Percentiles rank a stretch among this genome's conserved stretches.
phyloP scores from a whole-genome alignment of 2,888 invertebrate genomes.

The Adineta ricciae region DNA sequence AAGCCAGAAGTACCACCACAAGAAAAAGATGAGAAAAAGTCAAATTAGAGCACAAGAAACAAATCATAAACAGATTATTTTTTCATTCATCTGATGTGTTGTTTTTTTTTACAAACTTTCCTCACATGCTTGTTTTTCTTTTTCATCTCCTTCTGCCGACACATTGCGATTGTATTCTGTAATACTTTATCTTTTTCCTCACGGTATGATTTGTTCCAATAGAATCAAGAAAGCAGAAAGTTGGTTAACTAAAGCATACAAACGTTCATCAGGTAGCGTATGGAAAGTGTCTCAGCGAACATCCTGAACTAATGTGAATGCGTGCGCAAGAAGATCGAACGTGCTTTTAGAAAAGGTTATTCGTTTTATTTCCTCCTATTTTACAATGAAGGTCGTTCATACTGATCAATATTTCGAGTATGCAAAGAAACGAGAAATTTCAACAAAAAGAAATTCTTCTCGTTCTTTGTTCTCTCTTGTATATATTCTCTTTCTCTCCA shows the following conservation, averaged over 20 bases:
- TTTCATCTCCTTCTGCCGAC: not conserved
- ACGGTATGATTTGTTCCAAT: not conserved
- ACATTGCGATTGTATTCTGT: not conserved
- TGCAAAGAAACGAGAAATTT: not conserved
- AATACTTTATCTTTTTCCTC: not conserved
- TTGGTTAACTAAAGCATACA: not conserved
- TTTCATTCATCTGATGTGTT: not conserved
- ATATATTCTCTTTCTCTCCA: too few relatives aligned
- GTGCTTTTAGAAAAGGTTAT: not conserved
- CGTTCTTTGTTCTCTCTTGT: not conserved
- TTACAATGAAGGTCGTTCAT: not conserved
- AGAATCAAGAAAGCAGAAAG: constrained; percentile 3
- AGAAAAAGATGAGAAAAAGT: not conserved
- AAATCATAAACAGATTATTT: not conserved
- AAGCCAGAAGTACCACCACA: not conserved
- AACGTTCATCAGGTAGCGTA: not conserved
- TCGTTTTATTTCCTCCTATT: not conserved
- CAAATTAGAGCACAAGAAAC: not conserved
- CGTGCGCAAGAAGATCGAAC: not conserved
- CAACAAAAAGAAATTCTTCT: not conserved
- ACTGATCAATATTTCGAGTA: not conserved
- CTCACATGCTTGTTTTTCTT: not conserved
- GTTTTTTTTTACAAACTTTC: not conserved
- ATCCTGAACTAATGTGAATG: not conserved
- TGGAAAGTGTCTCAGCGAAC: not conserved